Base-by-base conservation (phyloP, 2,888 invertebrate genomes). In the Xanthorhoe spadicearia region DNA sequence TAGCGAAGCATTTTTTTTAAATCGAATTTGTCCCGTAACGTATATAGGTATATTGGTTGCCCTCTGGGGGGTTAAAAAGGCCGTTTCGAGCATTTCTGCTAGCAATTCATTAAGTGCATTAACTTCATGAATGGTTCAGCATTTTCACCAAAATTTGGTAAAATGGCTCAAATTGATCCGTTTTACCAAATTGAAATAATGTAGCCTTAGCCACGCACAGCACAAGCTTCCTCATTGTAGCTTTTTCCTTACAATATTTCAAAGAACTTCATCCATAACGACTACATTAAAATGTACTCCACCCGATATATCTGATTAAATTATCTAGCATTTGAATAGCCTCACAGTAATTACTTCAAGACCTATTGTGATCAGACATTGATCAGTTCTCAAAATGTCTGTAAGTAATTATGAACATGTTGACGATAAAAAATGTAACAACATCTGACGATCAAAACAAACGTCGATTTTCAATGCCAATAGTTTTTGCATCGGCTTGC, bases 291-390 rank as follows among this genome's bases (percentile, higher is more conserved):
- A 68, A 28, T 61, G 51, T 60, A 57, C 64, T 35, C 46, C 13
- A 55, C 50, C 28, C 28, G n/a, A 32, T 7, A 54, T 64, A 56
- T 54, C 57, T 51, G 64, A 52, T 69, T 64, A 69, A 58, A 48
- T 64, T 65, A 65, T 55, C 17, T 9, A 38, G 28, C n/a, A 57
- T 53, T 61, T n/a, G 52, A 55, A 61, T 58, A 10, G 46, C 28
- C 23, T 32, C 56, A 52, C 23, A 57, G 38, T 57, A n/a, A 15
- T 32, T 28, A 18, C 43, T 52, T 23, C 15, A 7, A 13, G 9
- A 38, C 18, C 51, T 7, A 60, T 60, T 60, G 43, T 52, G n/a
- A 15, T 51, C 6, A 13, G 28, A 43, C 28, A 52, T 19, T 53
- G 32, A 58, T 62, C 23, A 56, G 52, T 60, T n/a, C 52, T 61